Base-by-base conservation (phyloP, 2,888 invertebrate species). In the Neoitamus cyanurus region DNA sequence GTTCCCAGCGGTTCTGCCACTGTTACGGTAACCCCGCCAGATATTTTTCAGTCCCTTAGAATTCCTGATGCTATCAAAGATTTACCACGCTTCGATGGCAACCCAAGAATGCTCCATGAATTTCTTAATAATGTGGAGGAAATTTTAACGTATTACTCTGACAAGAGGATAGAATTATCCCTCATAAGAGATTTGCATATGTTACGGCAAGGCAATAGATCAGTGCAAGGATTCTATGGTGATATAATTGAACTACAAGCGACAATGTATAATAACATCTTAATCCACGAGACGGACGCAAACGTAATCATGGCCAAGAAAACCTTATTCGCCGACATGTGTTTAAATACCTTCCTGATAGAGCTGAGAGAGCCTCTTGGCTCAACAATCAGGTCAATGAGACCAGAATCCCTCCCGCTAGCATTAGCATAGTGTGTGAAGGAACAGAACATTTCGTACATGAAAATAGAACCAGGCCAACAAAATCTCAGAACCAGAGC, bases 61-160 rank as follows among this genome's bases (percentile, higher is more conserved):
- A 84, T 87, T 13, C 86, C 86, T n/a, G 86, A 87, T 58, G 86
- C 86, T 28, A 78, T 86, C 11, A 86, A 87, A 34, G 86, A 87
- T 37, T 37, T 31, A 5, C 31, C 31, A 48, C 68, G 3, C 34
- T n/a, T n/a, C n/a, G n/a, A n/a, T n/a, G n/a, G n/a, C n/a, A n/a
- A n/a, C n/a, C n/a, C n/a, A n/a, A n/a, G 34, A 75, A 1, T 37
- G 7, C 73, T 75, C 3, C 36, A 34, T 15, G 73, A 77, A 20
- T 87, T 86, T 31, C 69, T 87, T 6, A 68, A 83, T 4, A 87
- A 86, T 30, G 86, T 87, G 34, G 85, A 87, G 70, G 87, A 87
- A 82, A 85, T 87, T 9, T 72, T 86, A 69, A 83, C 75, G 34
- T 85, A 78, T n/a, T 78, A 78, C 30, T 78, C 48, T 9, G 78